Conservation (phyloP, 2,888 invertebrate species). For the Phytoseiulus persimilis region DNA sequence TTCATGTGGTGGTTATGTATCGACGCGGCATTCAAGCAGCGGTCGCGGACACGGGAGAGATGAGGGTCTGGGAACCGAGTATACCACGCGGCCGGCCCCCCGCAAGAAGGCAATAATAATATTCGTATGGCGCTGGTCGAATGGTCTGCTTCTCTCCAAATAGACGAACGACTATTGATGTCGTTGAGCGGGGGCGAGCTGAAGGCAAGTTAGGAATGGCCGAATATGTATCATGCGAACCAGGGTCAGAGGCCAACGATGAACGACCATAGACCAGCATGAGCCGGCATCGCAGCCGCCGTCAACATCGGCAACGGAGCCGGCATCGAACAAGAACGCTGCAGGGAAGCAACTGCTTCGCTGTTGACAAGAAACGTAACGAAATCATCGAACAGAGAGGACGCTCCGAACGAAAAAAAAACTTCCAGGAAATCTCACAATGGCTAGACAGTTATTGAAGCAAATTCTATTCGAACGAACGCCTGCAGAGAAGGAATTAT, state of each 20-base stretch:
- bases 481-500: neutral
- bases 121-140: neutral
- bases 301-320: neutral
- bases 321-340: neutral
- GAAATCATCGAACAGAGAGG: neutral
- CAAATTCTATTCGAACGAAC: neutral
- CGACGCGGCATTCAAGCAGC: neutral
- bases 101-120: neutral
- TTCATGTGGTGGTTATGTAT: neutral
- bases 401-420: neutral
- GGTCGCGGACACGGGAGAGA: neutral
- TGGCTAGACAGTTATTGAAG: neutral
- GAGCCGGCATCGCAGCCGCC: neutral
- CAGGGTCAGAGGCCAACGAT: neutral
- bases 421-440: neutral
- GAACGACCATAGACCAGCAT: neutral
- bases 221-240: neutral
- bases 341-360: neutral
- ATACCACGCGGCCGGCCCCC: neutral
- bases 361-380: neutral
- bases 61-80: neutral
- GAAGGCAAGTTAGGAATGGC: neutral
- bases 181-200: neutral
- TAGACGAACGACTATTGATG: slow-evolving; percentile 5
- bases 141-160: neutral